Evolutionary conservation across 2,888 invertebrate species (phyloP).

Genomic region (Conistra vaccinii): DNA sequence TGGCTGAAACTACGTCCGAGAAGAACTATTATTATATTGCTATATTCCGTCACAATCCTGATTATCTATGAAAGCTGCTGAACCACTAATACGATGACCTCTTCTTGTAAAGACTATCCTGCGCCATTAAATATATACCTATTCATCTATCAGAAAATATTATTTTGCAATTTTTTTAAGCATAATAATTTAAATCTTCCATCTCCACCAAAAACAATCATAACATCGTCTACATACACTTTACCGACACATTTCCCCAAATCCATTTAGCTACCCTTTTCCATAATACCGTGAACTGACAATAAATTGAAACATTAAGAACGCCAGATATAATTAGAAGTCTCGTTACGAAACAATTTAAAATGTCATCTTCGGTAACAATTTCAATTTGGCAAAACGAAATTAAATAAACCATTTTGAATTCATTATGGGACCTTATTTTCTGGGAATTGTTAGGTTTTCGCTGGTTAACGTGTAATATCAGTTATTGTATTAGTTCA

Average conservation of each 20-base stretch:
- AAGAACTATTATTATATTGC: no score
- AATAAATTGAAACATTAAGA: conserved; percentile 55
- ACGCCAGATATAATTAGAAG: conserved; percentile 66
- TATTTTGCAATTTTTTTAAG: not conserved
- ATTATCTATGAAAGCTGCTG: not conserved
- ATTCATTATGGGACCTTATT: conserved; percentile 63
- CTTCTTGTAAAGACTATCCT: not conserved
- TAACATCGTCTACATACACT: conserved; percentile 1
- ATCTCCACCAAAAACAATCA: conserved; percentile 1
- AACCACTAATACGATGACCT: not conserved
- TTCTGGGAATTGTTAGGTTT: conserved; percentile 45
- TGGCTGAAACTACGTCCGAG: not conserved
- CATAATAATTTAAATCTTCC: not conserved
- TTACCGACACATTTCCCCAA: not conserved
- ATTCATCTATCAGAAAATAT: not conserved
- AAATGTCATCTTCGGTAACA: conserved; percentile 70
- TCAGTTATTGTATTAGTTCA: conserved; percentile 46
- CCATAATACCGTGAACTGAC: conserved; percentile 53
- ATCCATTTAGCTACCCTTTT: conserved; percentile 19
- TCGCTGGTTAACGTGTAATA: conserved; percentile 34
- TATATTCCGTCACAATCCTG: not conserved
- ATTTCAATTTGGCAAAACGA: conserved; percentile 71
- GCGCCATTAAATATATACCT: not conserved
- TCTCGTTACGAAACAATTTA: conserved; percentile 69
- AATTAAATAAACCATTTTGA: conserved; percentile 66